phyloP scores from a whole-genome alignment of 2,797 vertebrate genomes.

The Catostomus latipinnis region DNA sequence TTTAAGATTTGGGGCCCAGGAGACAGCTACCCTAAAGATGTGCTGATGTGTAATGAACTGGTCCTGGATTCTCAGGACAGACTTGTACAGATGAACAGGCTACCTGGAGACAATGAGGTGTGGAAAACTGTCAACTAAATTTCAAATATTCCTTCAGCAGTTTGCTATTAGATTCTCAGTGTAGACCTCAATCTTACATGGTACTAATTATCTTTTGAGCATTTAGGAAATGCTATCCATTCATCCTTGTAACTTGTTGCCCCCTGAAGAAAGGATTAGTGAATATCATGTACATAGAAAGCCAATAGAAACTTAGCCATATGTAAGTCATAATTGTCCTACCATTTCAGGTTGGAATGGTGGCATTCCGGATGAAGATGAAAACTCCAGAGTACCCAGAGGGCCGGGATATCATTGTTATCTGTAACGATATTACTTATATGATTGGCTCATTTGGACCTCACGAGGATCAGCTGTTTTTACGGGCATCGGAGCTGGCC shows the following conservation, averaged over 20 bases:
- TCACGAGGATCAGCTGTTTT: conserved; percentile 89
- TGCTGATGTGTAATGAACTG: conserved; percentile 89
- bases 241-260: too few species aligned
- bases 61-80: conserved; percentile 88
- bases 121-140: neutral
- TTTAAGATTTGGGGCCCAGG: conserved; percentile 89
- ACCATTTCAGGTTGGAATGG: conserved; percentile 89
- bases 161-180: neutral
- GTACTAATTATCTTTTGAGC: too few species aligned
- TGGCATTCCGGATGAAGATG: conserved; percentile 92
- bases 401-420: conserved; percentile 87
- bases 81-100: conserved; percentile 92
- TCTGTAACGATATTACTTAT: conserved; percentile 95
- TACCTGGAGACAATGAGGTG: conserved; percentile 94
- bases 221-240: too few species aligned
- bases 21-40: conserved; percentile 80
- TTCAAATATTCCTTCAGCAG: too few species aligned
- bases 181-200: too few species aligned
- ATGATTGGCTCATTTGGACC: conserved; percentile 92
- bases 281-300: too few species aligned
- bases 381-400: conserved; percentile 91
- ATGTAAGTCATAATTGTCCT: neutral
- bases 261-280: too few species aligned
- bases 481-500: conserved; percentile 88
- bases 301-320: too few species aligned